Evolutionary conservation across 2,888 invertebrate genomes (phyloP), one percentile per base, ranked within the genome.

Genomic region (Aphrophora alni): DNA sequence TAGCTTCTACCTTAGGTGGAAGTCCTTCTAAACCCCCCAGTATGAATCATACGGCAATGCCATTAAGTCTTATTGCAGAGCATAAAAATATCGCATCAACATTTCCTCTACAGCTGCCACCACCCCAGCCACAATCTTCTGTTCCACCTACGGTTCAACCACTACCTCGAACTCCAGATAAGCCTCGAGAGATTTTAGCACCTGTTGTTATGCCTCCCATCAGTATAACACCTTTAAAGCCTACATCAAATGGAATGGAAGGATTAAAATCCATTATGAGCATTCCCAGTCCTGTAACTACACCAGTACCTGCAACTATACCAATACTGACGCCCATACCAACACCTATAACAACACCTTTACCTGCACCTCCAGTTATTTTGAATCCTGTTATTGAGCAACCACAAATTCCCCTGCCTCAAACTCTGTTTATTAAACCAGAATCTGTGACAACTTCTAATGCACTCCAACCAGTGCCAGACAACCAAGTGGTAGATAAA

Each of bases 11-110:
- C 25, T 44, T 77, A 26, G 44, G 73, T 28, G 74, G 59, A 14
- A 77, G 80, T 14, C 82, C 82, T 21, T 38, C 77, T 5, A 79
- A 80, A 51, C 79, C 76, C 38, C 33, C 80, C 14, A 77, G 77
- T 38, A 71, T 80, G 70, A 81, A 79, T 44, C 79, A 76, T 76
- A 38, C 77, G 10, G 38, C 79, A 33, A 80, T 83, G 80, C 83
- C 84, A 59, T 77, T 85, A 14, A 84, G 84, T 76, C 80, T 85
- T 28, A 84, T 83, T 38, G 74, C 83, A 38, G 84, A 83, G 25
- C 82, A 83, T 28, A 84, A 85, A 76, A 75, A 75, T 12, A 68
- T 70, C 70, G 80, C 69, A 27, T 80, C 75, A 59, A 75, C 69
- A 33, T 81, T 28, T 44, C 70, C 38, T 21, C 44, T 70, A 38